phyloP scores from a whole-genome alignment of 2,113 vertebrate genomes.

The Psilopogon haemacephalus region DNA sequence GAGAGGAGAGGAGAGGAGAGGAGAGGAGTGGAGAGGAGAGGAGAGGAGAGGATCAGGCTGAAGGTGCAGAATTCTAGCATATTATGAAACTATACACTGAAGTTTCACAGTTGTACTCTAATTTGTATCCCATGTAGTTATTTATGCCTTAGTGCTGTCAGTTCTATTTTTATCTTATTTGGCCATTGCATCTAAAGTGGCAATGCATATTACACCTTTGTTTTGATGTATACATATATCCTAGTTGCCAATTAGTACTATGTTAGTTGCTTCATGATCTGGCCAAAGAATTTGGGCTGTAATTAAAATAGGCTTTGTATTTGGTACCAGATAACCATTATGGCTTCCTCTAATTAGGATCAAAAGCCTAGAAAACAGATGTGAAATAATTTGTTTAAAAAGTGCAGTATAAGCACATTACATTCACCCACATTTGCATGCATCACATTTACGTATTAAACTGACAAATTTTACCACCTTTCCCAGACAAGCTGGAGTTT shows the following conservation, averaged over 20 bases:
- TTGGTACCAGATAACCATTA: not conserved
- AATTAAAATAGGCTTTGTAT: not conserved
- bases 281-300: not conserved
- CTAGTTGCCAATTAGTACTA: not conserved
- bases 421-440: not conserved
- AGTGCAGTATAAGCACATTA: not conserved
- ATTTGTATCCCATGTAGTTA: not conserved
- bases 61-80: not conserved
- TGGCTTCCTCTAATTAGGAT: not conserved
- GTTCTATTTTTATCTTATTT: constrained; percentile 10
- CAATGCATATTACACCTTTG: not conserved
- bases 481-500: not conserved
- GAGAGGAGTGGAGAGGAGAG: no score
- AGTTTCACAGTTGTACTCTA: not conserved
- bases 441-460: not conserved
- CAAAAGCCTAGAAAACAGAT: not conserved
- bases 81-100: not conserved
- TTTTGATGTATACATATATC: not conserved
- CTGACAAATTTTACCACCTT: not conserved
- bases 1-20: no score
- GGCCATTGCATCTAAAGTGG: not conserved
- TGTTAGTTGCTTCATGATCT: not conserved
- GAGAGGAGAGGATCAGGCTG: no score
- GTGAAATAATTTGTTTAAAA: not conserved
- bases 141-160: not conserved